Percentiles rank a stretch among this genome's conserved stretches.
phyloP scores from a whole-genome alignment of 2,113 vertebrate species.

The Echinops telfairi region DNA sequence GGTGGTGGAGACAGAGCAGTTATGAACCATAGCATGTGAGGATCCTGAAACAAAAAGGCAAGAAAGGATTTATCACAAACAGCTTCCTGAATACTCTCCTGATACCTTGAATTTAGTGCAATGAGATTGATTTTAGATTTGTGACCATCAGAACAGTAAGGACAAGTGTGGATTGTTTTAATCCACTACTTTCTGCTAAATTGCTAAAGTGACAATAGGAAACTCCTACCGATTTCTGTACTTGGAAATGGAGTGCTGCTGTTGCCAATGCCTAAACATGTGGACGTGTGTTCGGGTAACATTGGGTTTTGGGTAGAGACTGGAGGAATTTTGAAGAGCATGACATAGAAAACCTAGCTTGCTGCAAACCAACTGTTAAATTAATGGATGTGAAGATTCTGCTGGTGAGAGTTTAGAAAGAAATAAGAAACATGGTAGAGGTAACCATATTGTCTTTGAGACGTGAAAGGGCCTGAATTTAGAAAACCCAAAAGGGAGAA shows the following conservation, averaged over 20 bases:
- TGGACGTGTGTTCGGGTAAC: not conserved
- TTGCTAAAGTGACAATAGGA: not conserved
- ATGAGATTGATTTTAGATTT: not conserved
- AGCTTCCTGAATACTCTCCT: not conserved
- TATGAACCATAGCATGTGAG: not conserved
- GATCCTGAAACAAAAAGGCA: not conserved
- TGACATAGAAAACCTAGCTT: not conserved
- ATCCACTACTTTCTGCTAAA: not conserved
- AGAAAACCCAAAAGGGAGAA: too few species aligned
- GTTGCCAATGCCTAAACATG: not conserved
- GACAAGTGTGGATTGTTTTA: not conserved
- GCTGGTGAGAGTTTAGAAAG: not conserved
- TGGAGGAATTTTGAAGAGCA: not conserved
- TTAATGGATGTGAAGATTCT: not conserved
- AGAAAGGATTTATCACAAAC: not conserved
- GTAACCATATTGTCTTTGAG: not conserved
- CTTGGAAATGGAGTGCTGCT: not conserved
- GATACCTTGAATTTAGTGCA: not conserved
- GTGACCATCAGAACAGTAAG: not conserved
- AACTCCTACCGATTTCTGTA: not conserved
- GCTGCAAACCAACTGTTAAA: not conserved
- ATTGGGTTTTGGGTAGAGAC: not conserved
- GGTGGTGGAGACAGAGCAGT: not conserved
- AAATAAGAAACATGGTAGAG: not conserved
- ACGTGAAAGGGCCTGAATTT: not conserved